Conservation (phyloP, 2,888 invertebrate species). For the Agrypnus murinus region DNA sequence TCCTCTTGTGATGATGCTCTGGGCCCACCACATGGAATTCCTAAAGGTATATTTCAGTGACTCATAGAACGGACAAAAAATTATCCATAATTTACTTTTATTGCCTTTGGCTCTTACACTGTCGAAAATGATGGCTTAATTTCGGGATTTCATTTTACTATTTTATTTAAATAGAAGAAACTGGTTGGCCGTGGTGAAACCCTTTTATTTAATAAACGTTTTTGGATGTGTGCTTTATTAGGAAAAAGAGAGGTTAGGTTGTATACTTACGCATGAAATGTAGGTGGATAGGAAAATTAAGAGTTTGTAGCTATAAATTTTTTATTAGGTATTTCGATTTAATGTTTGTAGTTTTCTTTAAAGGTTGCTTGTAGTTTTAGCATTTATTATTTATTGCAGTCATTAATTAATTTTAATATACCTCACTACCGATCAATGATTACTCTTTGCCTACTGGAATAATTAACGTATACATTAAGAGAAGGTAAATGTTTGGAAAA, state of each 20-base stretch:
- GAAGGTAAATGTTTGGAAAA: too few species aligned
- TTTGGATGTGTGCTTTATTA: neutral
- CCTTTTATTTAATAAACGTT: neutral
- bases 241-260: neutral
- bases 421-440: too few species aligned
- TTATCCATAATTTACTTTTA: slow-evolving; percentile 59
- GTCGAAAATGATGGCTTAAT: slow-evolving; percentile 60
- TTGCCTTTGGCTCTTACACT: slow-evolving; percentile 54
- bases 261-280: neutral
- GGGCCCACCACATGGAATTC: slow-evolving; percentile 63
- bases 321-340: neutral
- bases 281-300: neutral
- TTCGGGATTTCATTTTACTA: slow-evolving; percentile 50
- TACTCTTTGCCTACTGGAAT: too few species aligned
- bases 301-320: neutral
- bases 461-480: too few species aligned
- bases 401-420: too few species aligned
- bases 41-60: slow-evolving; percentile 58
- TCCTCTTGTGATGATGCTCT: slow-evolving; percentile 38
- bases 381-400: too few species aligned
- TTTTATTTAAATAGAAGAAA: slow-evolving; percentile 37
- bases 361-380: neutral
- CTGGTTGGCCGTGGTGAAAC: slow-evolving; percentile 15
- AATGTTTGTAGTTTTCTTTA: neutral
- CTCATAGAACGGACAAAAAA: slow-evolving; percentile 58